Evolutionary conservation across 2,888 invertebrate genomes (phyloP), one percentile per base, ranked within the genome.

Genomic region (Proisotoma minuta): DNA sequence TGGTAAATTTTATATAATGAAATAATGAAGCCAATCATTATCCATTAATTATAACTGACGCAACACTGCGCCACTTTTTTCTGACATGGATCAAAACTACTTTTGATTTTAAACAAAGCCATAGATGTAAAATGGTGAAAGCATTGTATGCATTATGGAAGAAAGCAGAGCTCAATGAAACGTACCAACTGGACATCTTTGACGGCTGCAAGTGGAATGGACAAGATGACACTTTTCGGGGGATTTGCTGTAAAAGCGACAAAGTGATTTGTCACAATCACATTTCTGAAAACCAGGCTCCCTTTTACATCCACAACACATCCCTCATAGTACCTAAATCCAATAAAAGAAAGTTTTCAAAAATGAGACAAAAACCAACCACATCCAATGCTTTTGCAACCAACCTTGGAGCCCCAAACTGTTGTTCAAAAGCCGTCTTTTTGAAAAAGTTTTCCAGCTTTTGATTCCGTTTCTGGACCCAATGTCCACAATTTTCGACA

Each of bases 371-470:
- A 50, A 27, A 52, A 18, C n/a, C 5, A 5, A 27, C n/a, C n/a
- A n/a, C n/a, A 52, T 52, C 26, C 23, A 47, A 27, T 3, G 34
- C n/a, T n/a, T n/a, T 28, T 10, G 3, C 23, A 26, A 20, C 24
- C 51, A 52, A 72, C 73, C 73, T 70, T 34, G 72, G 57, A 47
- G 65, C 51, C 52, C 68, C 68, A 54, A 63, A 58, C 54, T 69
- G 65, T 40, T 62, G 53, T n/a, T 60, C 54, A 39, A 57, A 58
- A 28, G 69, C 60, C 49, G 68, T 69, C 57, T 71, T 64, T 28
- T 69, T 53, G 22, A 73, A 67, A 63, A 73, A 73, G 58, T 67
- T 72, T 26, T 73, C 73, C 60, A 73, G 62, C 49, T 69, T 73
- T 51, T 65, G 70, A 39, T 66, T 68, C 58, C 71, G 59, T 62